A percentile compares a stretch with the other conserved stretches of the same genome.
Evolutionary conservation across 2,797 vertebrate species (phyloP).

Genomic region (Buceros bicornis): DNA sequence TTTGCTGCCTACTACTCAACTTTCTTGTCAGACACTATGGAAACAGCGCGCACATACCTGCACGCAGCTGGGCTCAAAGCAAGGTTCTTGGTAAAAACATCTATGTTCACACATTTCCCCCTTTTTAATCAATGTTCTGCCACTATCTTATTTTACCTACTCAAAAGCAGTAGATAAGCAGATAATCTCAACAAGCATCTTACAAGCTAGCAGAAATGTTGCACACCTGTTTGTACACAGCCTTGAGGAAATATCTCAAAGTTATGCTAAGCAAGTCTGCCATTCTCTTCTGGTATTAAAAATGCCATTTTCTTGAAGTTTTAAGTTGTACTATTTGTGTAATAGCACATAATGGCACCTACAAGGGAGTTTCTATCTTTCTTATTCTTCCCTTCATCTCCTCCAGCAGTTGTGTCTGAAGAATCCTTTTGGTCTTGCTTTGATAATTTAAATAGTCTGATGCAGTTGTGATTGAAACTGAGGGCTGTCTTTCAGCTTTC

Average conservation of each 20-base stretch:
- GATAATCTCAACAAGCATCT: slow-evolving; percentile 17
- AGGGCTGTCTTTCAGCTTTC: neutral
- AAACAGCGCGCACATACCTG: neutral
- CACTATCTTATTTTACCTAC: neutral
- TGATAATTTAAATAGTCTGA: neutral
- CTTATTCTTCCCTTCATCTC: slow-evolving; percentile 15
- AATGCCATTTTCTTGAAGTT: slow-evolving; percentile 24
- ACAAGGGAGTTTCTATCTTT: neutral
- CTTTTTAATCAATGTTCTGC: neutral
- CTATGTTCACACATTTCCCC: neutral
- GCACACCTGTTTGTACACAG: neutral
- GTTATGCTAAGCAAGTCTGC: neutral
- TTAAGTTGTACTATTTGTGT: neutral
- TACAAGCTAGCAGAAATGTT: neutral
- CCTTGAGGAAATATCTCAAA: slow-evolving; percentile 29
- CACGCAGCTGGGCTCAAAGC: neutral
- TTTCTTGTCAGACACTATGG: neutral
- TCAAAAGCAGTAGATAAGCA: neutral
- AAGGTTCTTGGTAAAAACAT: neutral
- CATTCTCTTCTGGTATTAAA: slow-evolving; percentile 37
- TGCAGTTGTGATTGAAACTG: neutral
- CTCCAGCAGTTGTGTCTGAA: slow-evolving; percentile 15
- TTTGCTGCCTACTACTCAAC: neutral
- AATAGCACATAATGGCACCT: neutral
- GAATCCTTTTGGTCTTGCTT: slow-evolving; percentile 6